These are phyloP conservation scores for Pyrocephalus nanus DNA, from an alignment of 2,797 vertebrate genomes.

Conservation along the genomic window DNA sequence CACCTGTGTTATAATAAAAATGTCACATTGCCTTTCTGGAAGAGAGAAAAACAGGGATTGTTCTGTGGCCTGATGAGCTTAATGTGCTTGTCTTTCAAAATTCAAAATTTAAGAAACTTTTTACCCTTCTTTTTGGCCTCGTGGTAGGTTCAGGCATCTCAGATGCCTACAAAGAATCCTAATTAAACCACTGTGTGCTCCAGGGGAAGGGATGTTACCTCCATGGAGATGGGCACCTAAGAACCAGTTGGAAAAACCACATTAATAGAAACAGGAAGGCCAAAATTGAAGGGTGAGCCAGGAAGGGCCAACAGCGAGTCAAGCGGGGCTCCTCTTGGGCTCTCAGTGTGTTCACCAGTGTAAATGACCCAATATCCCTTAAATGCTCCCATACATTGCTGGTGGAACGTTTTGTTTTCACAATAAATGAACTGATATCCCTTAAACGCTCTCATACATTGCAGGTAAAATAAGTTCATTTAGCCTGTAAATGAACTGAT, in stretches of 20 bases:
- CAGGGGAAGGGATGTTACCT: neutral
- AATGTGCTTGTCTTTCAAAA: neutral
- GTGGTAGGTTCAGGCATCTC: neutral
- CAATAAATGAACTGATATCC: too few relatives aligned
- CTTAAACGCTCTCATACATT: too few relatives aligned
- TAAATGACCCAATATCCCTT: accelerated
- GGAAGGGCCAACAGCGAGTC: neutral
- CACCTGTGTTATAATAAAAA: too few relatives aligned
- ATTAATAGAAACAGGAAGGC: accelerated
- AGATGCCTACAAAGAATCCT: neutral
- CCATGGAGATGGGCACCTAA: accelerated
- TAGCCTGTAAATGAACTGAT: too few relatives aligned
- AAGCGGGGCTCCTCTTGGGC: neutral
- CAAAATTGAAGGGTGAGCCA: neutral
- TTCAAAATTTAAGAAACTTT: neutral
- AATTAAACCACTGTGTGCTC: accelerated
- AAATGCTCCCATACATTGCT: accelerated
- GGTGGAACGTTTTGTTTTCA: too few relatives aligned
- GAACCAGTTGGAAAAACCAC: accelerated
- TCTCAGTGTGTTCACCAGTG: neutral
- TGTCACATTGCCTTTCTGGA: too few relatives aligned
- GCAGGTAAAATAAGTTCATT: too few relatives aligned
- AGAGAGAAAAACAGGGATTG: accelerated
- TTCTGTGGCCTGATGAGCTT: neutral
- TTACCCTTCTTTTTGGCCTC: neutral